Conservation (phyloP, 2,888 invertebrate genomes). For the Boloria selene region DNA sequence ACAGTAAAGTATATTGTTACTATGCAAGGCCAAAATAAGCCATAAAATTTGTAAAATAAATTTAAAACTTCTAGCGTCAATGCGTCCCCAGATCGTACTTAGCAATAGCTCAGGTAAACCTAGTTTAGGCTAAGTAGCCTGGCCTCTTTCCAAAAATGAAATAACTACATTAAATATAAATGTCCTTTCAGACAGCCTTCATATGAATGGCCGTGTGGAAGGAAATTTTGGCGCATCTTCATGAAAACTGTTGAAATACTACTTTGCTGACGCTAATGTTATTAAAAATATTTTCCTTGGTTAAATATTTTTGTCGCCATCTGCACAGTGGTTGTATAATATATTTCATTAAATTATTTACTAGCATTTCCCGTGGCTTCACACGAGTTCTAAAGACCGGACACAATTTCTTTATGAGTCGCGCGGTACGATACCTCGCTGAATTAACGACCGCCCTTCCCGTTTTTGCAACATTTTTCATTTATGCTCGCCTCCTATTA, state of each 20-base stretch:
- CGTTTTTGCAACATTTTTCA: too few relatives aligned
- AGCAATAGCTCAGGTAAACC: conserved; percentile 54
- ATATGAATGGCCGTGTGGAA: conserved; percentile 29
- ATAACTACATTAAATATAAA: conserved; percentile 66
- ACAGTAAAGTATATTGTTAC: background rate
- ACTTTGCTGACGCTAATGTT: conserved; percentile 15
- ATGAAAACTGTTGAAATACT: conserved; percentile 19
- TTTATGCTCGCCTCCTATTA: too few relatives aligned
- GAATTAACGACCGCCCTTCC: too few relatives aligned
- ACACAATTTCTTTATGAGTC: too few relatives aligned
- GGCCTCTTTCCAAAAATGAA: conserved; percentile 61
- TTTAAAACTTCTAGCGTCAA: conserved; percentile 20
- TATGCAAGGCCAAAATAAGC: background rate
- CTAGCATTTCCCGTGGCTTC: too few relatives aligned
- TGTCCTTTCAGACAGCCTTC: conserved; percentile 45
- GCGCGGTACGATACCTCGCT: too few relatives aligned
- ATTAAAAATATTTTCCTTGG: conserved; percentile 18
- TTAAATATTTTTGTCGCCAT: background rate
- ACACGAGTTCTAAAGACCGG: too few relatives aligned
- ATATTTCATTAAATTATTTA: too few relatives aligned
- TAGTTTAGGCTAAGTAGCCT: conserved; percentile 62
- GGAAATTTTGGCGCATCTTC: conserved; percentile 29
- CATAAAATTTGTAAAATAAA: conserved; percentile 11
- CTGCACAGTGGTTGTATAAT: too few relatives aligned
- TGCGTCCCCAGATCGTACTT: conserved; percentile 31